phyloP scores from a whole-genome alignment of 2,113 vertebrate genomes.

The Polypterus bichir region DNA sequence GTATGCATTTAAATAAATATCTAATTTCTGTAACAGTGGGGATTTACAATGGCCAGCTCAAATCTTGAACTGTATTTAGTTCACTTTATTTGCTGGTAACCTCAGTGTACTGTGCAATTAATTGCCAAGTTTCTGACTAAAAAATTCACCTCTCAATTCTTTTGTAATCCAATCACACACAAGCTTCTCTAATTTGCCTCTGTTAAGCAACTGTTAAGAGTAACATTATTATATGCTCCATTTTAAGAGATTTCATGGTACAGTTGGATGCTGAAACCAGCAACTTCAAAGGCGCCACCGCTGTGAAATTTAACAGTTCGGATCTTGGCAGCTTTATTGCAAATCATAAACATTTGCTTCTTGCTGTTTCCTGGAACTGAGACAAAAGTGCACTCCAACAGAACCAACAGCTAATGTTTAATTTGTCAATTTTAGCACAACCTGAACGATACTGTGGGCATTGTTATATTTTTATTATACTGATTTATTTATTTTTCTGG shows the following conservation, averaged over 20 bases:
- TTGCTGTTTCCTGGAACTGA: constrained; percentile 26
- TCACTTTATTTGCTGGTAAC: too few species aligned
- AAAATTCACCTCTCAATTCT: too few species aligned
- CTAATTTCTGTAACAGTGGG: too few species aligned
- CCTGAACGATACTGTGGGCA: too few species aligned
- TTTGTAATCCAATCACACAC: background rate
- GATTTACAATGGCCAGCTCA: too few species aligned
- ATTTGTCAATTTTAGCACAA: constrained; percentile 20
- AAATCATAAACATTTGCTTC: constrained; percentile 46
- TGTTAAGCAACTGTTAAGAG: constrained; percentile 1
- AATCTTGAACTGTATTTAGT: too few species aligned
- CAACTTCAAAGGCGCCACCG: constrained; percentile 29
- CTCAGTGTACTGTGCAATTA: too few species aligned
- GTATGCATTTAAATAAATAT: too few species aligned
- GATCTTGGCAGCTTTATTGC: constrained; percentile 29
- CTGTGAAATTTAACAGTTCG: constrained; percentile 35
- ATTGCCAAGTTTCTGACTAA: too few species aligned
- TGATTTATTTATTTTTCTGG: too few species aligned
- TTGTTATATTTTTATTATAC: too few species aligned
- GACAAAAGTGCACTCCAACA: constrained; percentile 41
- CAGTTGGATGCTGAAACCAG: constrained; percentile 30
- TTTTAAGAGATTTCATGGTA: constrained; percentile 8
- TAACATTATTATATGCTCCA: constrained; percentile 15
- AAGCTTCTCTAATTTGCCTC: background rate
- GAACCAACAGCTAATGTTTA: constrained; percentile 36